Conservation (phyloP, 2,797 vertebrate species). For the Sebastolobus altivelis region DNA sequence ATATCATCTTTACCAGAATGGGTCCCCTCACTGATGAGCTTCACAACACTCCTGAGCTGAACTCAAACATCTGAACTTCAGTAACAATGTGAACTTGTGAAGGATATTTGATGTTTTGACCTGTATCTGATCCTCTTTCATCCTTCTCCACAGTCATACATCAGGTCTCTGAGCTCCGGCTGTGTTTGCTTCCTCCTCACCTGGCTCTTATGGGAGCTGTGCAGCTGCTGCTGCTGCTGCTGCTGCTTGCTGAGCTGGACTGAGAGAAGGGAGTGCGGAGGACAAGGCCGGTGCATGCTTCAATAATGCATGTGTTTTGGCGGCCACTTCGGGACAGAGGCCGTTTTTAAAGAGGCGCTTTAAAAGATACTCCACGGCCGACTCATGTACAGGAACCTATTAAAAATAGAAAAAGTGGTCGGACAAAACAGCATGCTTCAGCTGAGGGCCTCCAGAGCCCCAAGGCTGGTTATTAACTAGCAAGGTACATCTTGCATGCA, state of each 20-base stretch:
- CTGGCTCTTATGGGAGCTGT: slow-evolving; percentile 49
- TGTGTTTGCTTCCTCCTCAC: slow-evolving; percentile 32
- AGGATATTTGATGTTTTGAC: slow-evolving; percentile 16
- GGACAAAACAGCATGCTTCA: slow-evolving; percentile 71
- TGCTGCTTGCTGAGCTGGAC: slow-evolving; percentile 65
- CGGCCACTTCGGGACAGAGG: slow-evolving; percentile 73
- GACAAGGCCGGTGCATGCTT: slow-evolving; percentile 55
- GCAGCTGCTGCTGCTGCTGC: slow-evolving; percentile 28
- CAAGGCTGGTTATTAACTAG: slow-evolving; percentile 60
- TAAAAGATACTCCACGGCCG: slow-evolving; percentile 62
- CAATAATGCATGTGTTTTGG: slow-evolving; percentile 77
- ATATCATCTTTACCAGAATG: not conserved
- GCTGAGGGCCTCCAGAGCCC: slow-evolving; percentile 61
- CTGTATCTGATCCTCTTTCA: slow-evolving; percentile 29
- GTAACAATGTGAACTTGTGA: slow-evolving; percentile 15
- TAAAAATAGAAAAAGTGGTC: slow-evolving; percentile 80
- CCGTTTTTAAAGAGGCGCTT: slow-evolving; percentile 75
- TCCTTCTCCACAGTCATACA: slow-evolving; percentile 29
- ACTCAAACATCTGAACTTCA: slow-evolving; percentile 10
- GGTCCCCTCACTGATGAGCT: not conserved
- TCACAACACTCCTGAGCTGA: not conserved
- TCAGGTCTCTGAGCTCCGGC: slow-evolving; percentile 41
- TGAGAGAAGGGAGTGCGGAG: slow-evolving; percentile 52
- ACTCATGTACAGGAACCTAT: slow-evolving; percentile 76
- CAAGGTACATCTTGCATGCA: slow-evolving; percentile 45